Percentiles rank a stretch among this genome's conserved stretches.
These are phyloP conservation scores for Zhuqinia jingwanae DNA, from an alignment of 2,888 invertebrate species.

Conservation along the genomic window DNA sequence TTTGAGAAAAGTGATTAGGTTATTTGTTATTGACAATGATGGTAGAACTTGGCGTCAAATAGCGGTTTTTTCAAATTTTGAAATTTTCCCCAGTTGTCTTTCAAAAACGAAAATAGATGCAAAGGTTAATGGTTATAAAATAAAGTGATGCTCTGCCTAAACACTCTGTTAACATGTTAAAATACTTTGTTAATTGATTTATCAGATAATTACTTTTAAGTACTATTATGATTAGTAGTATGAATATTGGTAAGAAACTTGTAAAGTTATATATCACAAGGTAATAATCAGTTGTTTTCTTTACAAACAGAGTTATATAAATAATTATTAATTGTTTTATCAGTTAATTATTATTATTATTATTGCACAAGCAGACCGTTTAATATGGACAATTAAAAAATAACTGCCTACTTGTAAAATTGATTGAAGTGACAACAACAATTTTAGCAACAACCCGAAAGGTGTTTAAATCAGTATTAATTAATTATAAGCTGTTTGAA, in stretches of 20 bases:
- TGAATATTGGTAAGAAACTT: constrained; percentile 35
- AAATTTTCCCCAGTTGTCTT: no score
- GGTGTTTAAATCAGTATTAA: no score
- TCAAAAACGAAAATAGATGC: no score
- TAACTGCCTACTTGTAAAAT: constrained; percentile 5
- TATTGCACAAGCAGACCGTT: constrained; percentile 54
- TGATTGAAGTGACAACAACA: neutral
- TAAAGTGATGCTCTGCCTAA: neutral
- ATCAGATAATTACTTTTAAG: neutral
- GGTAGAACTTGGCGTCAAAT: neutral
- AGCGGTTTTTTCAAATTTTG: constrained; percentile 12
- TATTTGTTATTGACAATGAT: neutral
- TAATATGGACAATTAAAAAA: constrained; percentile 7
- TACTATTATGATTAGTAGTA: neutral
- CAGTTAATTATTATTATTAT: constrained; percentile 1
- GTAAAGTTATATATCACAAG: constrained; percentile 64
- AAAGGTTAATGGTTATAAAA: neutral
- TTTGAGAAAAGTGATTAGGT: neutral
- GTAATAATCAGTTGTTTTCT: constrained; percentile 66
- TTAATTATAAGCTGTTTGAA: no score
- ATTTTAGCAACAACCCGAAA: no score
- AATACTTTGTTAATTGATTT: constrained; percentile 17
- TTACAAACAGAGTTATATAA: constrained; percentile 35
- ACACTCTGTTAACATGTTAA: neutral
- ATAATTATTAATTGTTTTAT: neutral